Evolutionary conservation across 2,888 invertebrate genomes (phyloP).

Genomic region (Antitype chi): DNA sequence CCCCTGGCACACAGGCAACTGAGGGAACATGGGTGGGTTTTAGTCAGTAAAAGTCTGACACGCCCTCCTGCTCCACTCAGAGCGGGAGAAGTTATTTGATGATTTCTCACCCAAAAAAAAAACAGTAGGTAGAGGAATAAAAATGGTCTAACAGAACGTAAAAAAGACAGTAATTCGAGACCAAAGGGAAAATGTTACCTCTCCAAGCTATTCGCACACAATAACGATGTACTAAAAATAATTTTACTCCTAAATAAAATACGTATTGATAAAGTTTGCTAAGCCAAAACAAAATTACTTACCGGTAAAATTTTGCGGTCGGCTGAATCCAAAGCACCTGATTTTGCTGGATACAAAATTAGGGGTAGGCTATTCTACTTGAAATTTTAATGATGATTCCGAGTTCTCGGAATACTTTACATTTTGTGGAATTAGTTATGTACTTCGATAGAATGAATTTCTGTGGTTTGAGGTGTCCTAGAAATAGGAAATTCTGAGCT

Average conservation of each 20-base stretch:
- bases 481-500: constrained; percentile 7
- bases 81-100: too few species aligned
- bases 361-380: constrained; percentile 33
- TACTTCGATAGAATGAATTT: constrained; percentile 52
- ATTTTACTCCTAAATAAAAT: constrained; percentile 30
- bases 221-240: constrained; percentile 13
- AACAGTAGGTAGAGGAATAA: background rate
- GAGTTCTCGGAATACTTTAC: constrained; percentile 34
- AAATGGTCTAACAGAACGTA: background rate
- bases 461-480: constrained; percentile 3
- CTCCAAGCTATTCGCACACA: constrained; percentile 27
- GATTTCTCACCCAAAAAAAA: too few species aligned
- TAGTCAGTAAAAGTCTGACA: too few species aligned
- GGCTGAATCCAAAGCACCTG: constrained; percentile 54
- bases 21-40: too few species aligned
- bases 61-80: too few species aligned
- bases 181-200: background rate
- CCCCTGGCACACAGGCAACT: too few species aligned
- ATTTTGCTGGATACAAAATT: constrained; percentile 52
- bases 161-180: background rate
- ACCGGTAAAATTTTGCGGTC: constrained; percentile 45
- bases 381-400: constrained; percentile 55
- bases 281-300: constrained; percentile 38
- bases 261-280: constrained; percentile 38
- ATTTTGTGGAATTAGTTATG: constrained; percentile 43